A percentile compares a stretch with the other conserved stretches of the same genome.
phyloP scores from a whole-genome alignment of 2,113 vertebrate species.

The Pteropus alecto region DNA sequence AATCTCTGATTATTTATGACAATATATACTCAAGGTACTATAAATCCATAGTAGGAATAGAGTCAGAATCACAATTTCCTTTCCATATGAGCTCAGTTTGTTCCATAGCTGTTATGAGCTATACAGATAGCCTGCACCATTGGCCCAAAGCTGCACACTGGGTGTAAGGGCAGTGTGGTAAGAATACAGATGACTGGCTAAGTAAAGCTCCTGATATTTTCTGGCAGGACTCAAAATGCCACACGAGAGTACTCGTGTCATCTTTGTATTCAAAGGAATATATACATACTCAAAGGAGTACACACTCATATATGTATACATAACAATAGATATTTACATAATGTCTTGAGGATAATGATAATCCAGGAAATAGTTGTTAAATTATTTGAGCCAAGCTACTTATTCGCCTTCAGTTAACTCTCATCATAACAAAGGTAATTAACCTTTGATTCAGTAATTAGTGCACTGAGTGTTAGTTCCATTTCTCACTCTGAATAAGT shows the following conservation, averaged over 20 bases:
- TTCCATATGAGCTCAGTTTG: background rate
- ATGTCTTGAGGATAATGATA: background rate
- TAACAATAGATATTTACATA: background rate
- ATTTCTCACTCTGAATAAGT: slow-evolving; percentile 3
- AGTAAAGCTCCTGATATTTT: background rate
- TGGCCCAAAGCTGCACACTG: background rate
- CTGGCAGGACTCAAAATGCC: background rate
- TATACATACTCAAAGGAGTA: background rate
- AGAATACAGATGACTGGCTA: background rate
- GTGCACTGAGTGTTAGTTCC: background rate
- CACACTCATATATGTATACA: background rate
- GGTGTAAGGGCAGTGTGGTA: background rate
- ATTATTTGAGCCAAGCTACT: background rate
- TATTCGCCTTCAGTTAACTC: background rate
- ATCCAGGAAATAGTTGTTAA: background rate
- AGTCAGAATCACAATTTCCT: background rate
- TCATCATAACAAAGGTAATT: background rate
- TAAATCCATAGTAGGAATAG: background rate
- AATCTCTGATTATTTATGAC: background rate
- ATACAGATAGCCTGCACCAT: background rate
- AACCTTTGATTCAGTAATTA: background rate
- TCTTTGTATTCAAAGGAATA: background rate
- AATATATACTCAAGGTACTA: background rate
- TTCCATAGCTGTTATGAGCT: background rate
- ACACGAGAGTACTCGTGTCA: background rate